Conservation (phyloP, 2,113 vertebrate species). For the Irena cyanogastra region DNA sequence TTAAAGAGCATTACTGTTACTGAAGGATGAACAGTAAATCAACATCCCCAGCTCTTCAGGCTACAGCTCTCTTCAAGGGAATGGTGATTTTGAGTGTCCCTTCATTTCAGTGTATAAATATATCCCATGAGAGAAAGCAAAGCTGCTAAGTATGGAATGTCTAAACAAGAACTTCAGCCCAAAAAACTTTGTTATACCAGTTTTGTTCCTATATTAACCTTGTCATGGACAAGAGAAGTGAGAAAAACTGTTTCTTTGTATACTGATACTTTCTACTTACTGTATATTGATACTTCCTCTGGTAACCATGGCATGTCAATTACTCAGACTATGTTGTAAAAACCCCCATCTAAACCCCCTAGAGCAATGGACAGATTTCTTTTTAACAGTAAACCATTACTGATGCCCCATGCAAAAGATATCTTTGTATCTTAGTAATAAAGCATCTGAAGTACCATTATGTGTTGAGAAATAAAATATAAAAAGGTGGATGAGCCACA, state of each 20-base stretch:
- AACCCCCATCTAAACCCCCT: background rate
- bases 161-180: background rate
- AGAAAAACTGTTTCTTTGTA: background rate
- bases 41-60: background rate
- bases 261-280: background rate
- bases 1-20: slow-evolving; percentile 15
- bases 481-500: background rate
- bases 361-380: background rate
- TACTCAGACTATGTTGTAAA: background rate
- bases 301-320: background rate
- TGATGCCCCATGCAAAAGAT: background rate
- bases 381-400: background rate
- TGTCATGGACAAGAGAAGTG: background rate
- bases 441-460: background rate
- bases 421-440: background rate
- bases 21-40: slow-evolving; percentile 3
- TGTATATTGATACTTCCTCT: background rate
- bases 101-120: slow-evolving; percentile 30
- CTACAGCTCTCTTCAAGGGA: background rate
- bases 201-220: background rate
- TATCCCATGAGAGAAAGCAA: slow-evolving; percentile 4
- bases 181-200: background rate
- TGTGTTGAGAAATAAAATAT: background rate
- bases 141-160: slow-evolving; percentile 6
- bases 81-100: background rate